Base-by-base conservation (phyloP, 2,888 invertebrate species). In the Poecilus cupreus region DNA sequence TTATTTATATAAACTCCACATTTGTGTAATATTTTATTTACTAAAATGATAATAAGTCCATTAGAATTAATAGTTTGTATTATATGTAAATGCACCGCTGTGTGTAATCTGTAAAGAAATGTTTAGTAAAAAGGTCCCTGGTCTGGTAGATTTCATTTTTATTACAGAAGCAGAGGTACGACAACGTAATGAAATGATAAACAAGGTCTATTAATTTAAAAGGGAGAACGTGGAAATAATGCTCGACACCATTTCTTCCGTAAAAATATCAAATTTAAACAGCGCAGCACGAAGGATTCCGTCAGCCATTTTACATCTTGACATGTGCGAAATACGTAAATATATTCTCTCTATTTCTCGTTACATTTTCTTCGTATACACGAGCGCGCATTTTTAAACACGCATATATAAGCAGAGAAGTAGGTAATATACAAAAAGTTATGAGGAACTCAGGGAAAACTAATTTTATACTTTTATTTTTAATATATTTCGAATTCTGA, bases 241-340 rank as follows among this genome's bases (percentile, higher is more conserved):
- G 64, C 32, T 43, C 13, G 64, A 24, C 46, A 43, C 16, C 78
- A 78, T 64, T 68, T 64, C 78, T 39, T 43, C 13, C 22, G 26
- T 64, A 64, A 78, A 78, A 78, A 49, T 64, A 64, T 78, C 24
- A 64, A 64, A 64, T 78, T 77, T 77, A 77, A 60, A 60, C 60
- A 60, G 57, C 37, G 49, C 24, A 64, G 24, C 68, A 18, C 64
- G 49, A 22, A 77, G 57, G 26, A 43, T 64, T 78, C 24, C 43
- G 64, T 60, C 46, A 64, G 64, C 46, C 64, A 78, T 78, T 78
- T 78, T 78, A 22, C 78, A 78, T 68, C 78, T 60, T 78, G 78
- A 78, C 78, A 78, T 64, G 60, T 46, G 46, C 26, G 46, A 64
- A 78, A 60, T 64, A 78, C 64, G 26, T 16, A 68, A 78, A 78